Evolutionary conservation across 2,797 vertebrate genomes (phyloP), one percentile per base, ranked within the genome.

Genomic region (Phyllotis vaccarum): DNA sequence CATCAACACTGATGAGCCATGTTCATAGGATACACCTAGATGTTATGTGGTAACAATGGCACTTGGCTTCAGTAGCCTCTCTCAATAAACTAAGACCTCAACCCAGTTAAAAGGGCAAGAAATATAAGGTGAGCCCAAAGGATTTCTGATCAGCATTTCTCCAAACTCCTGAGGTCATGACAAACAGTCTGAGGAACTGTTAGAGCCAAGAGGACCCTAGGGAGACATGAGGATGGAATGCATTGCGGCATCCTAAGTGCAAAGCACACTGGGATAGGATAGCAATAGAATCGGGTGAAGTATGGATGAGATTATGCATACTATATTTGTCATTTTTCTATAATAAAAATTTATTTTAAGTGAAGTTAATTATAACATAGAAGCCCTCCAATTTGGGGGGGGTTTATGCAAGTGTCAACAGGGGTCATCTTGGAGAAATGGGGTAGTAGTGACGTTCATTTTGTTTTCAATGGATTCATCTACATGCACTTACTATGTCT

Each of bases 281-380:
- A 40, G 80, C 19, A 43, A 31, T 19, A 27, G 56, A 58, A 11
- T 2, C 29, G 27, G 24, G 58, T 43, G 16, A 82, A 60, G 37
- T 10, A 43, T 60, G 37, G 37, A 43, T 43, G 24, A 17, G 56
- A 10, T 19, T 29, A 37, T 60, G 13, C 54, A 81, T 24, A 40
- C 54, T 58, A 11, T 24, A n/a, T 60, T 34, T 34, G 29, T 66
- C 31, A 40, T 29, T 62, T 85, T 66, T 21, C 29, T 66, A 12
- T 49, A 62, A 49, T 34, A 46, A 85, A 66, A 24, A 40, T 81
- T 60, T 60, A 82, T 56, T 56, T 80, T 80, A 56, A 80, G 29
- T 83, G 43, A 80, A 94, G 4, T 49, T 56, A 75, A 88, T 88
- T 86, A 49, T 66, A 86, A 86, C 83, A 64, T 72, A 83, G 52